phyloP scores from a whole-genome alignment of 2,113 vertebrate genomes.

The Petrocephalus zakoni region DNA sequence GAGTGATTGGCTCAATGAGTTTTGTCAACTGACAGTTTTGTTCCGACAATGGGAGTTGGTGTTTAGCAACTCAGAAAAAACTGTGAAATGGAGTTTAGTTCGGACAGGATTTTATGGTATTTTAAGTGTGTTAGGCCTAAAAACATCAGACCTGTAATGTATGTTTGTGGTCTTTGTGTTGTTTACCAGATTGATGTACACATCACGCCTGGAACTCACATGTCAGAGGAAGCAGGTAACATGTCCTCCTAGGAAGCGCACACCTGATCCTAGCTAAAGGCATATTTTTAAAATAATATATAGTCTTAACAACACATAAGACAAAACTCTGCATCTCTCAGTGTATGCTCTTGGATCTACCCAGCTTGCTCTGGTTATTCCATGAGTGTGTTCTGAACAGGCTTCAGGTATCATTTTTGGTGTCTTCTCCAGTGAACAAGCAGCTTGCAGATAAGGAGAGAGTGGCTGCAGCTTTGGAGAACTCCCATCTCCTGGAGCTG shows the following conservation, averaged over 20 bases:
- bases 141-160: neutral
- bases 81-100: neutral
- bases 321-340: neutral
- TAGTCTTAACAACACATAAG: neutral
- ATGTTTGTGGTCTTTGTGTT: neutral
- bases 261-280: neutral
- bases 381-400: neutral
- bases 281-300: neutral
- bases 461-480: constrained; percentile 92
- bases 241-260: neutral
- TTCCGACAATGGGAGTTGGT: neutral
- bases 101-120: neutral
- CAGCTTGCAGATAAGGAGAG: constrained; percentile 95
- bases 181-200: constrained; percentile 84
- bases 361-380: neutral
- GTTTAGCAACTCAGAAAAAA: neutral
- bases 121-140: neutral
- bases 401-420: neutral
- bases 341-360: neutral
- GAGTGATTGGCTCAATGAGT: neutral
- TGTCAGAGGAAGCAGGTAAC: constrained; percentile 89
- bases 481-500: constrained; percentile 88
- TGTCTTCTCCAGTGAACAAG: constrained; percentile 78
- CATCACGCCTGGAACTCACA: constrained; percentile 87
- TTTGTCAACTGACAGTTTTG: neutral